Conservation (phyloP, 2,888 invertebrate genomes). For the Pheosia tremula region DNA sequence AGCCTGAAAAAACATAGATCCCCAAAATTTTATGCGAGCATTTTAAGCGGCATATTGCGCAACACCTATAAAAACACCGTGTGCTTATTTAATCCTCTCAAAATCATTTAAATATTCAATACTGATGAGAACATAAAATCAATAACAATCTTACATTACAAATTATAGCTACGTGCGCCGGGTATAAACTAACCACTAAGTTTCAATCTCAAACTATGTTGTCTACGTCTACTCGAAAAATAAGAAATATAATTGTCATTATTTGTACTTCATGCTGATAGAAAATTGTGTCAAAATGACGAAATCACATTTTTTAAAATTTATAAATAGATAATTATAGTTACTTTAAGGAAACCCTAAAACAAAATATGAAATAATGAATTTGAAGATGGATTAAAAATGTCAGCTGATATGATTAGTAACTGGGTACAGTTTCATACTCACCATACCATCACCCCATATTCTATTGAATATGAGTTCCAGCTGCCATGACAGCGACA, state of each 20-base stretch:
- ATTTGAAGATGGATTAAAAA: not conserved
- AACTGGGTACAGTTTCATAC: not conserved
- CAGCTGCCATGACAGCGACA: slow-evolving; percentile 17
- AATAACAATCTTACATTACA: not conserved
- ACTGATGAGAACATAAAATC: not conserved
- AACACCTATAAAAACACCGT: slow-evolving; percentile 59
- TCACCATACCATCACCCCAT: not conserved
- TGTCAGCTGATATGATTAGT: not conserved
- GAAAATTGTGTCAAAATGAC: not conserved
- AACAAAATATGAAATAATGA: not conserved
- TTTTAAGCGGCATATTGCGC: slow-evolving; percentile 47
- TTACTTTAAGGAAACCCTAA: not conserved
- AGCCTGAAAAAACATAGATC: slow-evolving; percentile 43
- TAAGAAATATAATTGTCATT: not conserved
- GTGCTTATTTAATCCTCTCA: slow-evolving; percentile 30
- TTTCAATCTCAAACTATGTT: not conserved
- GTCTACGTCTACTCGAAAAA: not conserved
- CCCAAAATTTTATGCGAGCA: slow-evolving; percentile 47
- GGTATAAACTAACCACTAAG: not conserved
- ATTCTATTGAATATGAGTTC: slow-evolving; percentile 16
- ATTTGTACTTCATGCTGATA: not conserved
- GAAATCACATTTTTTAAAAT: not conserved
- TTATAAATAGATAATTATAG: not conserved
- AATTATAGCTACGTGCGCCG: not conserved
- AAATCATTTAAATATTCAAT: slow-evolving; percentile 18